These are phyloP conservation scores for Anthophora plumipes DNA, from an alignment of 2,888 invertebrate species.

Conservation along the genomic window DNA sequence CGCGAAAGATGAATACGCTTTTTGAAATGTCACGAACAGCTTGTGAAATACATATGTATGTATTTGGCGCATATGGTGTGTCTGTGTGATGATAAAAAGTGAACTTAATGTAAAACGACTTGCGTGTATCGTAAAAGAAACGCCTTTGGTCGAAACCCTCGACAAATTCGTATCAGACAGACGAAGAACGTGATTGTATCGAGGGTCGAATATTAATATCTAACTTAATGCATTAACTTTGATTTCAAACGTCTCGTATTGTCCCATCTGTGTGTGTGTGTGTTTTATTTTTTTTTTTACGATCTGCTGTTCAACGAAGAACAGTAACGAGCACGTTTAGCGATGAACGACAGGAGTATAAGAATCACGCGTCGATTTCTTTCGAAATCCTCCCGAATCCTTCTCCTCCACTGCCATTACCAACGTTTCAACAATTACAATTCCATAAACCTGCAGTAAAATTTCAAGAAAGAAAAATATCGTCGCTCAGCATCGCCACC, in stretches of 20 bases:
- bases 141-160: conserved; percentile 54
- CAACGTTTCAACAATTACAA: too few species aligned
- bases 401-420: too few species aligned
- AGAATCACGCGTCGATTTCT: conserved; percentile 15
- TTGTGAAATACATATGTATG: background rate
- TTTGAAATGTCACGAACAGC: background rate
- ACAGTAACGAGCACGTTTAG: background rate
- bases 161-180: conserved; percentile 27
- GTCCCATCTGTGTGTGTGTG: background rate
- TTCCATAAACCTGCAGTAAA: too few species aligned
- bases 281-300: too few species aligned
- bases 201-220: conserved; percentile 27
- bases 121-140: conserved; percentile 30
- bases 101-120: background rate
- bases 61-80: background rate
- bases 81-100: conserved; percentile 8
- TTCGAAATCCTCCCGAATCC: conserved; percentile 6
- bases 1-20: background rate
- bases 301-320: background rate
- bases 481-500: background rate
- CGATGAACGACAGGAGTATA: conserved; percentile 4
- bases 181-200: conserved; percentile 14
- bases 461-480: too few species aligned
- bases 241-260: background rate
- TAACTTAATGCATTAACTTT: conserved; percentile 34